These are phyloP conservation scores for Pipistrellus pygmaeus DNA, from an alignment of 2,797 vertebrate species.

Conservation along the genomic window DNA sequence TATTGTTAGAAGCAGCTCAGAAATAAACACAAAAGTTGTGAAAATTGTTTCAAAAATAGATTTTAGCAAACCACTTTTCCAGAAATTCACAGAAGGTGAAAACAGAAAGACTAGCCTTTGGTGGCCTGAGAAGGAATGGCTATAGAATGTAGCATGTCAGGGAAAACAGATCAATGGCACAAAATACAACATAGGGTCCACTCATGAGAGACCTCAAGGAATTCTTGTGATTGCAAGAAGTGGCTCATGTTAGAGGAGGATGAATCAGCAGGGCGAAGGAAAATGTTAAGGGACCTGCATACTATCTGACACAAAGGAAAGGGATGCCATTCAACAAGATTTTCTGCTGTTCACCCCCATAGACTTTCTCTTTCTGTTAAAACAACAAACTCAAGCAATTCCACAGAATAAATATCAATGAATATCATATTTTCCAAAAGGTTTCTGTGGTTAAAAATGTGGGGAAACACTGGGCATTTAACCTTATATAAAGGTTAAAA, in stretches of 20 bases:
- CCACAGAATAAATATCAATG: neutral
- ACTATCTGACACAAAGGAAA: neutral
- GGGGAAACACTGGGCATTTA: conserved; percentile 8
- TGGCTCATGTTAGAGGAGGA: neutral
- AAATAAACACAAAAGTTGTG: neutral
- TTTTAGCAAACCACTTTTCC: neutral
- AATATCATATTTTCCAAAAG: conserved; percentile 3
- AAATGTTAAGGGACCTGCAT: neutral
- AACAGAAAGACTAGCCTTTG: neutral
- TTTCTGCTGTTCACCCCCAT: neutral
- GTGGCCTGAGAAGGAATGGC: neutral
- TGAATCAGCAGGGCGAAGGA: neutral
- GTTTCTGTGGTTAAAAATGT: neutral
- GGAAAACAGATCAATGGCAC: neutral
- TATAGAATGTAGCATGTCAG: neutral
- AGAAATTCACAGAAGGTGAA: neutral
- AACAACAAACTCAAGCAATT: neutral
- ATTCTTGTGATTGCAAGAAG: neutral
- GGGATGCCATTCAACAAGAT: neutral
- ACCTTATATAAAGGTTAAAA: conserved; percentile 40
- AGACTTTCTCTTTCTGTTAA: neutral
- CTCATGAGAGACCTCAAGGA: neutral
- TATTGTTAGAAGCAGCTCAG: neutral
- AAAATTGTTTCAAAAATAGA: conserved; percentile 17
- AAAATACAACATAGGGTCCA: neutral